These are phyloP conservation scores for Chlorodrepanis virens DNA, from an alignment of 2,113 vertebrate species.

Conservation along the genomic window DNA sequence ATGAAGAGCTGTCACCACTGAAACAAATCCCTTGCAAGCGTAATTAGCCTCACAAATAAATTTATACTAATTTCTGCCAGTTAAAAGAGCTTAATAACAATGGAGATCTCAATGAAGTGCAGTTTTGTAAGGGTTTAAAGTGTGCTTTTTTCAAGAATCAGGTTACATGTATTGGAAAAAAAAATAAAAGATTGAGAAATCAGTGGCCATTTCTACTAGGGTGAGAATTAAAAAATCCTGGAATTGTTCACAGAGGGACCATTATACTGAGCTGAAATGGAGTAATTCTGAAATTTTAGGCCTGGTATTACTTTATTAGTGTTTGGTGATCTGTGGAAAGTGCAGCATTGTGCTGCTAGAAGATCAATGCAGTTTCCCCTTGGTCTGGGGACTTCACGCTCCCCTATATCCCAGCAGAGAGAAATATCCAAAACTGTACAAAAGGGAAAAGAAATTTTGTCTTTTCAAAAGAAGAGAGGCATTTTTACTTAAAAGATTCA, in stretches of 20 bases:
- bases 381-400: background rate
- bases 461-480: background rate
- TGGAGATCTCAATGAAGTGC: background rate
- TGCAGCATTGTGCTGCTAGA: background rate
- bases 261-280: background rate
- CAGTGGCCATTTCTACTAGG: background rate
- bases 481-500: background rate
- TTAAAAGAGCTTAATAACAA: background rate
- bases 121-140: background rate
- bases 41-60: background rate
- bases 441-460: background rate
- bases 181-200: background rate
- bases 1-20: background rate
- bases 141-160: background rate
- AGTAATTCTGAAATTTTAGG: background rate
- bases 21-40: background rate
- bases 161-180: background rate
- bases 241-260: background rate
- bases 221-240: background rate
- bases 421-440: background rate
- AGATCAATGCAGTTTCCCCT: background rate
- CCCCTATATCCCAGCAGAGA: background rate
- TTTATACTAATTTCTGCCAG: background rate
- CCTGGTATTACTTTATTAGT: background rate
- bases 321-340: background rate